Evolutionary conservation across 2,888 invertebrate species (phyloP).

Genomic region (Polia nebulosa): DNA sequence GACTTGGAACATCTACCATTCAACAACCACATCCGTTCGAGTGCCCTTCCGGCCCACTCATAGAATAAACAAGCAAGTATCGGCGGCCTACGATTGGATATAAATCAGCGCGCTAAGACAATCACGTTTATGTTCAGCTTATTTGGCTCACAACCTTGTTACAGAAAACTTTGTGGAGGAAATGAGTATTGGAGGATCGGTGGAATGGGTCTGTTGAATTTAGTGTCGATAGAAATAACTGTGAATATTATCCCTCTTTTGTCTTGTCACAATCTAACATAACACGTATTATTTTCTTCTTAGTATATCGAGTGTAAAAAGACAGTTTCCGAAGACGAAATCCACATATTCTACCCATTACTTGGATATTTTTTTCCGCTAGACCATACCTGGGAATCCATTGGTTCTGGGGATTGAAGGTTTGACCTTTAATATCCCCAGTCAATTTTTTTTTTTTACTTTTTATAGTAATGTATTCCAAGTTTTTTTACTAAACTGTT

Average conservation of each 20-base stretch:
- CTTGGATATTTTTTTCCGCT: too few relatives aligned
- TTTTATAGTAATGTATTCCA: too few relatives aligned
- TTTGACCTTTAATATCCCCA: too few relatives aligned
- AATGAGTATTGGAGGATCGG: conserved; percentile 14
- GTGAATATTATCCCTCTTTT: not conserved
- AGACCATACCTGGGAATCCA: too few relatives aligned
- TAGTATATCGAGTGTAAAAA: too few relatives aligned
- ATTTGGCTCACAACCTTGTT: conserved; percentile 51
- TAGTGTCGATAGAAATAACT: not conserved
- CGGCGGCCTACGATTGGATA: conserved; percentile 65
- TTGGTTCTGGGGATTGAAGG: too few relatives aligned
- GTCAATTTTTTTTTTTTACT: too few relatives aligned
- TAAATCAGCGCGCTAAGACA: conserved; percentile 68
- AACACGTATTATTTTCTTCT: too few relatives aligned
- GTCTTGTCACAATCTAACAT: too few relatives aligned
- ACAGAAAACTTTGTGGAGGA: conserved; percentile 18
- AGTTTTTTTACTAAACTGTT: too few relatives aligned
- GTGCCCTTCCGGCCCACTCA: conserved; percentile 69
- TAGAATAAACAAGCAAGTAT: conserved; percentile 73
- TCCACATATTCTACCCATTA: too few relatives aligned
- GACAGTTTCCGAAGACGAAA: too few relatives aligned
- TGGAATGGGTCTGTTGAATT: conserved; percentile 1
- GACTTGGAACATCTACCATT: conserved; percentile 8
- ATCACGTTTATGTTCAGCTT: conserved; percentile 59
- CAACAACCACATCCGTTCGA: conserved; percentile 63